Percentiles rank a stretch among this genome's conserved stretches.
phyloP scores from a whole-genome alignment of 2,797 vertebrate genomes.

The Galagoides demidoff region DNA sequence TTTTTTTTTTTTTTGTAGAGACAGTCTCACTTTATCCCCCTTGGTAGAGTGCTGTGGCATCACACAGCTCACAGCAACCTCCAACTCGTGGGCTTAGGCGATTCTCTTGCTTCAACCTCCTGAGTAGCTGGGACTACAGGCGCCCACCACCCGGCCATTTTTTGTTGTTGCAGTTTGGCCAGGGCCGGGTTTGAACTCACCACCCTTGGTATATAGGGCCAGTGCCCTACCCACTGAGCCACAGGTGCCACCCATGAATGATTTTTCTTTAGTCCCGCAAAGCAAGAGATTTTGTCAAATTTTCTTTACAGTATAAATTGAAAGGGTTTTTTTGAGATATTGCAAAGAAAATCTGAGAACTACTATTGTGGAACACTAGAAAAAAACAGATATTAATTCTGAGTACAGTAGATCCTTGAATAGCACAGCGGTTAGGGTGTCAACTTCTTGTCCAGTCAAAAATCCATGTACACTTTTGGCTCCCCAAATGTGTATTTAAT shows the following conservation, averaged over 20 bases:
- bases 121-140: too few relatives aligned
- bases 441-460: neutral
- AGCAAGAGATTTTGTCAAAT: slow-evolving; percentile 24
- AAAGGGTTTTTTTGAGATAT: slow-evolving; percentile 16
- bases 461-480: neutral
- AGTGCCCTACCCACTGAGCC: too few relatives aligned
- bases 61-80: too few relatives aligned
- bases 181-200: too few relatives aligned
- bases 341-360: slow-evolving; percentile 31
- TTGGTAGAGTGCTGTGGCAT: too few relatives aligned
- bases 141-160: too few relatives aligned
- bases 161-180: too few relatives aligned
- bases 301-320: slow-evolving; percentile 41
- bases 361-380: slow-evolving; percentile 43
- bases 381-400: neutral
- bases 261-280: neutral
- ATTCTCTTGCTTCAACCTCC: too few relatives aligned
- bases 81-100: too few relatives aligned
- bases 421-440: neutral
- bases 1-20: slow-evolving; percentile 1
- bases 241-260: neutral
- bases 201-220: too few relatives aligned
- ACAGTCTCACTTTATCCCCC: too few relatives aligned
- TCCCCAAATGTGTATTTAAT: neutral
- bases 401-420: neutral